Conservation (phyloP, 1,140 invertebrate genomes). For the Drosophila mauritiana region DNA sequence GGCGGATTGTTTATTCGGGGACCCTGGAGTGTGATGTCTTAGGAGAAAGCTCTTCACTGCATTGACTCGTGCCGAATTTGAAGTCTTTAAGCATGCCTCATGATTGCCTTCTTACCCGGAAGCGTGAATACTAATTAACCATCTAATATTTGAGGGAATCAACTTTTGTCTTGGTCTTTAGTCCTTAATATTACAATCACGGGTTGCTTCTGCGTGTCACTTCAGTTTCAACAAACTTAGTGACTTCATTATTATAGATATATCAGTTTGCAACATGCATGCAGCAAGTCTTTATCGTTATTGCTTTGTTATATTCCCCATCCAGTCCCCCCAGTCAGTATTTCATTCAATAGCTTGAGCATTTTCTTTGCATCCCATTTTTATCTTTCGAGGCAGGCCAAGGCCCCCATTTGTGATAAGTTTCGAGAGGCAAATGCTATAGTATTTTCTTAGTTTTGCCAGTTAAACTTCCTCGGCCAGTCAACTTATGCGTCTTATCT, state of each 20-base stretch:
- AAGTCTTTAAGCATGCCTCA: no score
- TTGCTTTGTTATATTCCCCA: slow-evolving; percentile 10
- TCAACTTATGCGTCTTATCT: slow-evolving; percentile 5
- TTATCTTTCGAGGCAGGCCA: slow-evolving; percentile 36
- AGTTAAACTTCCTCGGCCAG: slow-evolving; percentile 19
- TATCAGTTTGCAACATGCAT: background rate
- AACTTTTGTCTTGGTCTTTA: no score
- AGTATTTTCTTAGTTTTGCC: slow-evolving; percentile 20
- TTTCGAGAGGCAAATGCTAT: background rate
- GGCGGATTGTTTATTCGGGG: slow-evolving; percentile 3
- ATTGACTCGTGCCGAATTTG: background rate
- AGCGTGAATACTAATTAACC: no score
- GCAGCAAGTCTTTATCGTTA: background rate
- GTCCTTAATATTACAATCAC: no score
- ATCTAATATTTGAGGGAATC: no score
- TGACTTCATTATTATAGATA: no score
- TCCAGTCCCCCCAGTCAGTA: slow-evolving; percentile 2
- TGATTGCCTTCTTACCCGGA: no score
- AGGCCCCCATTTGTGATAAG: slow-evolving; percentile 21
- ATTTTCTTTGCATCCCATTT: slow-evolving; percentile 23
- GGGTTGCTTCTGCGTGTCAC: no score
- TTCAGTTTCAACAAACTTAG: no score
- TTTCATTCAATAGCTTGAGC: slow-evolving; percentile 3
- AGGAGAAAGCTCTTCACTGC: no score
- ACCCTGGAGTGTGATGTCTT: background rate